These are phyloP conservation scores for Fratercula arctica DNA, from an alignment of 2,797 vertebrate genomes.

Conservation along the genomic window DNA sequence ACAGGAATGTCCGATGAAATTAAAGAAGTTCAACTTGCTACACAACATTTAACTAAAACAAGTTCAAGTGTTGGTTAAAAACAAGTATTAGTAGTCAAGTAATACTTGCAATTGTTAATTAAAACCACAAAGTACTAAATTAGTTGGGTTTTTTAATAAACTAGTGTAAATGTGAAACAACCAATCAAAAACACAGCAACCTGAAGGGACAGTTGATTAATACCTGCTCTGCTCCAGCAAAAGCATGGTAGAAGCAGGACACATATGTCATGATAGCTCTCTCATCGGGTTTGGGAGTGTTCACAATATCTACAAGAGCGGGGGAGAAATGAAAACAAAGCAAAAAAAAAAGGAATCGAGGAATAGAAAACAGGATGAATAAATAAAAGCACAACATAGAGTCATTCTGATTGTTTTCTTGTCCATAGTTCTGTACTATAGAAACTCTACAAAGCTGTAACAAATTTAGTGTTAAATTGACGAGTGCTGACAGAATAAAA, in stretches of 20 bases:
- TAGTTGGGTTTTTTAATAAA: neutral
- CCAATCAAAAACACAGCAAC: constrained; percentile 27
- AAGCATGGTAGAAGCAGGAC: constrained; percentile 99
- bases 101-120: constrained; percentile 38
- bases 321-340: constrained; percentile 56
- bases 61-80: constrained; percentile 5
- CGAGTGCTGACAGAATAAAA: neutral
- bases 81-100: constrained; percentile 1
- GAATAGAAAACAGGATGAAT: constrained; percentile 57
- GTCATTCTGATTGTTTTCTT: neutral
- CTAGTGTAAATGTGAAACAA: constrained; percentile 23
- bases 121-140: neutral
- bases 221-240: constrained; percentile 99
- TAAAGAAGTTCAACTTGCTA: neutral
- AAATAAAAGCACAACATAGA: neutral
- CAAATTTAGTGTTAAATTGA: neutral
- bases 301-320: constrained; percentile 90
- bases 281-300: constrained; percentile 97
- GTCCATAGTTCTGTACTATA: neutral
- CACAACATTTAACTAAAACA: neutral
- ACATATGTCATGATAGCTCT: constrained; percentile 99
- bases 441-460: neutral
- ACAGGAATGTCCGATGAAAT: neutral
- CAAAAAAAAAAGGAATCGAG: constrained; percentile 49
- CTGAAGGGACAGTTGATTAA: constrained; percentile 9